Evolutionary conservation across 2,113 vertebrate genomes (phyloP).

Genomic region (human): DNA sequence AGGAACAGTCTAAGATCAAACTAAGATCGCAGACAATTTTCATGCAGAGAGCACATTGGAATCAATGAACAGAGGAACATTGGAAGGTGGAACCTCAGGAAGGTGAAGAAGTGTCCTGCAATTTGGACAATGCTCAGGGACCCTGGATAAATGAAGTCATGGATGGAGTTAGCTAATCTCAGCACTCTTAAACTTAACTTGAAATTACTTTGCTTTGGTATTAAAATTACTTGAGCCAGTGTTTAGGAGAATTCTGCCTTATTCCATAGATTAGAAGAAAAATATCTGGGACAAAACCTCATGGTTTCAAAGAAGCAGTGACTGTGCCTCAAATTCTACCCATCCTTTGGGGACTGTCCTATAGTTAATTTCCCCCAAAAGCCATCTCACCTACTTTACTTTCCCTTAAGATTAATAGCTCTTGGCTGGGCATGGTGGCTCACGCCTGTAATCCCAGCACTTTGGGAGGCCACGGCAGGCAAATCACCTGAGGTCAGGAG

Average conservation of each 20-base stretch:
- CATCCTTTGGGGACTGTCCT: background rate
- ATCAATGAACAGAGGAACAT: background rate
- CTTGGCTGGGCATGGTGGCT: background rate
- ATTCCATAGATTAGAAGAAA: background rate
- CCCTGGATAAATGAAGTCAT: background rate
- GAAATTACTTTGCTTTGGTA: background rate
- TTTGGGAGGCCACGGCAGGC: too few relatives aligned
- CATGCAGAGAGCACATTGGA: background rate
- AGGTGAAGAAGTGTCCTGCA: background rate
- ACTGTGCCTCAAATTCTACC: background rate
- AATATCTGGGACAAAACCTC: background rate
- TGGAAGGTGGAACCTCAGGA: fast-evolving
- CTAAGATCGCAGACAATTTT: background rate
- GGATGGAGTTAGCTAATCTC: background rate
- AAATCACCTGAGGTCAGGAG: too few relatives aligned
- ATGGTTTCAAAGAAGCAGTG: background rate
- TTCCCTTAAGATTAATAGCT: background rate
- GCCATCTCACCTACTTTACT: background rate
- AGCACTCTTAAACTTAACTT: background rate
- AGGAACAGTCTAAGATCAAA: background rate
- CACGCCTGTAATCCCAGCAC: too few relatives aligned
- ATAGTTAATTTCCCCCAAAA: background rate
- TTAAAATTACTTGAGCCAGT: background rate
- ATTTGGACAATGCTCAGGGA: background rate
- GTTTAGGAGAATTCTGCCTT: background rate